Percentiles rank a stretch among this genome's conserved stretches.
Conservation (phyloP, 2,888 invertebrate species). For the Diogma glabrata region DNA sequence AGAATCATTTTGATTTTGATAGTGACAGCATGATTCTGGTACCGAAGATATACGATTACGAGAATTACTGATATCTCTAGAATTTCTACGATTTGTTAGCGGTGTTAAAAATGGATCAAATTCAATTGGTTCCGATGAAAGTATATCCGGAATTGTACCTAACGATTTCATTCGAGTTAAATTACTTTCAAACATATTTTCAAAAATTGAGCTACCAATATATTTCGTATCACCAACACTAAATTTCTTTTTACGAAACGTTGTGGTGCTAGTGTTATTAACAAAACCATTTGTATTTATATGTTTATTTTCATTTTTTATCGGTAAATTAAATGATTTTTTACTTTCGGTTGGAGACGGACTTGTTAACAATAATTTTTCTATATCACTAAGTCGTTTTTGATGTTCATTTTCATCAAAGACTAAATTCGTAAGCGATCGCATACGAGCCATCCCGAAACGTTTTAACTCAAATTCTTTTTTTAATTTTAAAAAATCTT, state of each 20-base stretch:
- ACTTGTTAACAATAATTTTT: slow-evolving; percentile 20
- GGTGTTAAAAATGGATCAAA: slow-evolving; percentile 36
- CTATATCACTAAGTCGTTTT: slow-evolving; percentile 26
- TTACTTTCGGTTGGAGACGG: neutral
- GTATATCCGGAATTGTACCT: slow-evolving; percentile 36
- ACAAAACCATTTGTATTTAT: neutral
- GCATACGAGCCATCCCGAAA: slow-evolving; percentile 20
- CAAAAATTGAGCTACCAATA: slow-evolving; percentile 25
- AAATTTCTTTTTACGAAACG: slow-evolving; percentile 18
- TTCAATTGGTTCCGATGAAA: slow-evolving; percentile 31
- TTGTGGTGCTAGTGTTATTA: neutral
- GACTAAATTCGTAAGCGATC: slow-evolving; percentile 33
- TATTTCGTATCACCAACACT: slow-evolving; percentile 36
- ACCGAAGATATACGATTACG: slow-evolving; percentile 7
- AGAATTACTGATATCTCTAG: neutral
- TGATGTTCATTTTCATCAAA: slow-evolving; percentile 28
- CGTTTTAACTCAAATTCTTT: slow-evolving; percentile 16
- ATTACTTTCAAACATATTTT: neutral
- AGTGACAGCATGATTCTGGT: slow-evolving; percentile 10
- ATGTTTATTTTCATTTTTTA: neutral
- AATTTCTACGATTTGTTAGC: slow-evolving; percentile 16
- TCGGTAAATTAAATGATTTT: no score
- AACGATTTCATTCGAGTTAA: slow-evolving; percentile 34
- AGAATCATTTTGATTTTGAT: slow-evolving; percentile 10
- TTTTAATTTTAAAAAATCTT: slow-evolving; percentile 15